Percentiles rank a stretch among this genome's conserved stretches.
These are phyloP conservation scores for Ips typographus DNA, from an alignment of 1,140 invertebrate genomes.

Conservation along the genomic window DNA sequence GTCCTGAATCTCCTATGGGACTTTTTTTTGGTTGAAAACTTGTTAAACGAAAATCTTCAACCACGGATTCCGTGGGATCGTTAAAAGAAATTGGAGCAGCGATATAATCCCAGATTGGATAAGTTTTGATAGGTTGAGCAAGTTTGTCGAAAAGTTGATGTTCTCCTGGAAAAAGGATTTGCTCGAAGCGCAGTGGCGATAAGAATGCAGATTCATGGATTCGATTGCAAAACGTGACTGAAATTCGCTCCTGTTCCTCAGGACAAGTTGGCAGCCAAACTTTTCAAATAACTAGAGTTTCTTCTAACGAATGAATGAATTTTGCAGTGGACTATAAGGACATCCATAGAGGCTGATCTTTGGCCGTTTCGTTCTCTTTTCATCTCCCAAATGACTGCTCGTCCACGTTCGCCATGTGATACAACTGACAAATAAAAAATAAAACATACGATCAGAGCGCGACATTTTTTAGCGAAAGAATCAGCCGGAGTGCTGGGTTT, in stretches of 20 bases:
- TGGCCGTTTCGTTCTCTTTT: neutral
- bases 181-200: conserved; percentile 14
- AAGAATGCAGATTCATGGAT: conserved; percentile 26
- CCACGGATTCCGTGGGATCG: conserved; percentile 14
- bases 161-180: conserved; percentile 22
- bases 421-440: conserved; percentile 31
- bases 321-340: no score
- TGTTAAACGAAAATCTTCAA: neutral
- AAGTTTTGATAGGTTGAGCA: conserved; percentile 33
- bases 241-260: conserved; percentile 2
- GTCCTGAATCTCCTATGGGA: no score
- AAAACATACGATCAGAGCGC: conserved; percentile 30
- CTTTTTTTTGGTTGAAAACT: no score
- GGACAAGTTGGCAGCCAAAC: no score
- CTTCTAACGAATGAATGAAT: no score
- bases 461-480: conserved; percentile 33
- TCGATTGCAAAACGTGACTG: conserved; percentile 16
- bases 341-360: no score
- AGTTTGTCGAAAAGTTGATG: conserved; percentile 35
- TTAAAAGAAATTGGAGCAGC: conserved; percentile 32
- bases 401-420: conserved; percentile 3
- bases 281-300: no score
- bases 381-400: conserved; percentile 21
- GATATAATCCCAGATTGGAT: conserved; percentile 35
- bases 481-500: conserved; percentile 32